Evolutionary conservation across 2,113 vertebrate genomes (phyloP).

Genomic region (Triplophysa dalaica): DNA sequence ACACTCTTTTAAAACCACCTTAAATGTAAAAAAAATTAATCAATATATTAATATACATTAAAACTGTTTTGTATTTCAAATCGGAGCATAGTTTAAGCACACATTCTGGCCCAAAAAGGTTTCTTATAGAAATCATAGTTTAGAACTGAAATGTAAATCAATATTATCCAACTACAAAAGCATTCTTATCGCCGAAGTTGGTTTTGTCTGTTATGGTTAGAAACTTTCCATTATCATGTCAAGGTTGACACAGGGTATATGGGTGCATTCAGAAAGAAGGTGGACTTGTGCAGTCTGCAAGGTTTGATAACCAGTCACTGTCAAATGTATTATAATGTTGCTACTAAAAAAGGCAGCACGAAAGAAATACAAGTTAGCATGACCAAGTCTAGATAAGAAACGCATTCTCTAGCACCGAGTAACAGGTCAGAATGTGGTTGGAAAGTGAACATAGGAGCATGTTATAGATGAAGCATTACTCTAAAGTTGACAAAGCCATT

Average conservation of each 20-base stretch:
- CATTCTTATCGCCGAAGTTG: no score
- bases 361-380: background rate
- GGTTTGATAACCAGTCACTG: background rate
- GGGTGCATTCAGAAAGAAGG: background rate
- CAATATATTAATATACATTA: no score
- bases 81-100: no score
- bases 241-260: background rate
- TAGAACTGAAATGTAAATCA: background rate
- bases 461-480: background rate
- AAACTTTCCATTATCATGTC: background rate
- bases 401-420: background rate
- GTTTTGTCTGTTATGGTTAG: background rate
- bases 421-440: background rate
- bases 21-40: no score
- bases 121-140: background rate
- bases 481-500: slow-evolving; percentile 2
- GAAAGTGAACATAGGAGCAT: background rate
- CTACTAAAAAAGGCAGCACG: background rate
- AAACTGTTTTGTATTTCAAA: no score
- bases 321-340: background rate
- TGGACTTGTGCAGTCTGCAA: background rate
- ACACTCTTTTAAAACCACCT: no score
- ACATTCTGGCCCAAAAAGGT: no score
- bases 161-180: no score
- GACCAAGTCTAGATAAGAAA: background rate